These are phyloP conservation scores for Plotosus lineatus DNA, from an alignment of 2,113 vertebrate genomes.

Conservation along the genomic window DNA sequence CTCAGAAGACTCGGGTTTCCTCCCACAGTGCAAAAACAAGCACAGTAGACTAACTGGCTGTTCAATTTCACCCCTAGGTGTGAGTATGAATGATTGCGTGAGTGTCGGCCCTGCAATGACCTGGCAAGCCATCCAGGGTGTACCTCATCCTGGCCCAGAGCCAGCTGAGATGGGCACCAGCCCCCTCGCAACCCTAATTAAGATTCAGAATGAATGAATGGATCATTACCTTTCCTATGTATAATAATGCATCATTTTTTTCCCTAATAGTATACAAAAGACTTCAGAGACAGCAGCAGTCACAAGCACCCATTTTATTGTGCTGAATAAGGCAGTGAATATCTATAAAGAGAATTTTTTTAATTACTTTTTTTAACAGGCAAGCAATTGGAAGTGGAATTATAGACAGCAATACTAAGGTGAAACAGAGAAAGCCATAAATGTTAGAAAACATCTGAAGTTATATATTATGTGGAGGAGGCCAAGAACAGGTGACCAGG, in stretches of 20 bases:
- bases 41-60: too few relatives aligned
- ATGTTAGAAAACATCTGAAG: slow-evolving; percentile 79
- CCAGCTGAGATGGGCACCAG: too few relatives aligned
- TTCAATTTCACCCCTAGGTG: too few relatives aligned
- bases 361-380: slow-evolving; percentile 76
- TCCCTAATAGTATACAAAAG: slow-evolving; percentile 5
- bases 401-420: slow-evolving; percentile 84
- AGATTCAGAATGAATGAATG: too few relatives aligned
- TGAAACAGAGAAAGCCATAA: slow-evolving; percentile 76
- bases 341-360: slow-evolving; percentile 81
- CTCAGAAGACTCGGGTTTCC: too few relatives aligned
- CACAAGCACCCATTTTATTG: slow-evolving; percentile 92
- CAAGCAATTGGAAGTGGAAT: slow-evolving; percentile 86
- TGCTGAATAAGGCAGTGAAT: slow-evolving; percentile 89
- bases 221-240: background rate
- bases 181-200: too few relatives aligned
- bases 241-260: background rate
- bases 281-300: slow-evolving; percentile 55
- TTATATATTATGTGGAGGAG: slow-evolving; percentile 56
- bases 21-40: too few relatives aligned
- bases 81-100: too few relatives aligned
- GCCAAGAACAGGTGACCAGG: slow-evolving; percentile 63
- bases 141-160: too few relatives aligned
- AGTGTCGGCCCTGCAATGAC: too few relatives aligned
- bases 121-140: too few relatives aligned